Conservation (phyloP, 2,888 invertebrate genomes). For the Orthosia gracilis region DNA sequence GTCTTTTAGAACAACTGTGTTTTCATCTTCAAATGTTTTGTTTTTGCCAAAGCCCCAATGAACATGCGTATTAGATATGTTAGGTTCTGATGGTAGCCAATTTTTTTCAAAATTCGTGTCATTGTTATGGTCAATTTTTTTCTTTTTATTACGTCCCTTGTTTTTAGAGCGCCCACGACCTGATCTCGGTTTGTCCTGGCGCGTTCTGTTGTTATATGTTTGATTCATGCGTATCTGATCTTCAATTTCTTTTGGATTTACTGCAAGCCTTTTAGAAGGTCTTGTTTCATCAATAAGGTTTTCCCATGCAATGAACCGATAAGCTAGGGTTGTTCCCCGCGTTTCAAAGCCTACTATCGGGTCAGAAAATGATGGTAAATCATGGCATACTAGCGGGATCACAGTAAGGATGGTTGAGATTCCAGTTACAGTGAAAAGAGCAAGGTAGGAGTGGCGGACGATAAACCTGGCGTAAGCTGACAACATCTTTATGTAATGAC, state of each 20-base stretch:
- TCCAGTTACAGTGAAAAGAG: conserved; percentile 83
- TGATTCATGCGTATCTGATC: conserved; percentile 89
- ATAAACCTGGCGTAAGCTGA: conserved; percentile 88
- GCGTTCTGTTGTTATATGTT: conserved; percentile 81
- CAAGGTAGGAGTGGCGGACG: conserved; percentile 87
- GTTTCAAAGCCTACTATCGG: conserved; percentile 98
- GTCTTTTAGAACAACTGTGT: conserved; percentile 88
- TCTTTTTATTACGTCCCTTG: conserved; percentile 82
- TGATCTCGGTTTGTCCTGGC: conserved; percentile 78
- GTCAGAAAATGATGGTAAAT: conserved; percentile 95
- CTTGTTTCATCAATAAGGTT: conserved; percentile 95
- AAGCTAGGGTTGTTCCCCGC: conserved; percentile 96
- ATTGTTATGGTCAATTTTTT: conserved; percentile 79
- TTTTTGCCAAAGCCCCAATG: conserved; percentile 92
- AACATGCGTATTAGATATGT: conserved; percentile 84
- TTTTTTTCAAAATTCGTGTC: conserved; percentile 79
- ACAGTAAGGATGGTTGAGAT: conserved; percentile 85
- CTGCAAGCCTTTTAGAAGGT: conserved; percentile 93
- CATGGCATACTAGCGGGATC: conserved; percentile 84
- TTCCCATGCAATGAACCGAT: conserved; percentile 95
- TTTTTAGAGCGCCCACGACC: conserved; percentile 82
- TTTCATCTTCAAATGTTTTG: conserved; percentile 90
- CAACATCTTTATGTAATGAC: conserved; percentile 82
- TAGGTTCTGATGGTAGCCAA: conserved; percentile 73
- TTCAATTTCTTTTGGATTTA: conserved; percentile 93